phyloP scores from a whole-genome alignment of 2,113 vertebrate genomes.

The Pithys albifrons region DNA sequence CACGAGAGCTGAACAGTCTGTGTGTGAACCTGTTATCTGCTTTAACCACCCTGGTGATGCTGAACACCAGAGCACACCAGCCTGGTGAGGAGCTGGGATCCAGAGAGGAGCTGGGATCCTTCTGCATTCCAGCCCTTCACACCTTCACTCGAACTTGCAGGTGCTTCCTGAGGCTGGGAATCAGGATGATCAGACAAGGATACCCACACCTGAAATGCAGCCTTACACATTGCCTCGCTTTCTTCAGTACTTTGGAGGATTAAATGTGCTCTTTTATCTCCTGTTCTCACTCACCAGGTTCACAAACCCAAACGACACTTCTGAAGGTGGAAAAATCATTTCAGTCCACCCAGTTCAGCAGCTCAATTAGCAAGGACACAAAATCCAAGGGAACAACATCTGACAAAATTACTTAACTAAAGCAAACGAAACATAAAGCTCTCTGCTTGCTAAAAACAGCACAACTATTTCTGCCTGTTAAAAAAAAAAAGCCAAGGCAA shows the following conservation, averaged over 20 bases:
- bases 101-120: not conserved
- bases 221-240: not conserved
- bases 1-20: not conserved
- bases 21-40: not conserved
- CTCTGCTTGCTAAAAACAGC: not conserved
- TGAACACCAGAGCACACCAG: not conserved
- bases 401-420: not conserved
- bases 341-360: not conserved
- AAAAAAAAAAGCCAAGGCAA: not conserved
- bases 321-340: not conserved
- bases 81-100: accelerated
- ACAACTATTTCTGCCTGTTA: not conserved
- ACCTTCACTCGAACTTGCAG: accelerated
- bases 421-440: not conserved
- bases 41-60: not conserved
- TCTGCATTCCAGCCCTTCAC: not conserved
- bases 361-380: not conserved
- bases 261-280: not conserved
- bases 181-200: not conserved
- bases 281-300: not conserved
- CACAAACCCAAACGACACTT: not conserved
- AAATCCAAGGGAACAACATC: not conserved
- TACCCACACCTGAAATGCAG: not conserved
- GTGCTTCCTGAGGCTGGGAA: accelerated
- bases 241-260: not conserved